A percentile compares a stretch with the other conserved stretches of the same genome.
Evolutionary conservation across 1,140 invertebrate species (phyloP).

Genomic region (Cydia strobilella): DNA sequence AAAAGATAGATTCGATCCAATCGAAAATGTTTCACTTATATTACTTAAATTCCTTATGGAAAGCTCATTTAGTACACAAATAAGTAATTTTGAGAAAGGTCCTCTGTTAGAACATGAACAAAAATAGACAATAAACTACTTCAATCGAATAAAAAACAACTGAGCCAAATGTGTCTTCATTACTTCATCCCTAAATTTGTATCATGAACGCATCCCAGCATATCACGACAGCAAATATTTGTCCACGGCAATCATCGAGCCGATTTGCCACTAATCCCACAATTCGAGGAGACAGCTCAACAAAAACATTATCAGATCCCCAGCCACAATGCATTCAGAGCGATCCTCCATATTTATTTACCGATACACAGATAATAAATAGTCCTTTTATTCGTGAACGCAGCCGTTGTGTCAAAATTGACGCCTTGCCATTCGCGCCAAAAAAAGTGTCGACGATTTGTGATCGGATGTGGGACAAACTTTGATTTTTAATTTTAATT

Average conservation of each 20-base stretch:
- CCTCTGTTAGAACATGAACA: neutral
- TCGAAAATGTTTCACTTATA: no score
- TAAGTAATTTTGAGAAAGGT: no score
- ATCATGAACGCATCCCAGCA: slow-evolving; percentile 56
- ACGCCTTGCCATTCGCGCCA: slow-evolving; percentile 49
- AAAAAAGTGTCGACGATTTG: slow-evolving; percentile 37
- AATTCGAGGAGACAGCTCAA: slow-evolving; percentile 51
- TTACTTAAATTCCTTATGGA: no score
- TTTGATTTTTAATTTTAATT: slow-evolving; percentile 1
- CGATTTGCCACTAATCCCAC: slow-evolving; percentile 56
- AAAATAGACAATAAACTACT: neutral
- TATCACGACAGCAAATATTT: slow-evolving; percentile 65
- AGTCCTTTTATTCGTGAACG: slow-evolving; percentile 54
- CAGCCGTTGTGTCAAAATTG: slow-evolving; percentile 64
- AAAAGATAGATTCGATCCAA: neutral
- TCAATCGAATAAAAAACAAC: neutral
- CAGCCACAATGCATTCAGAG: slow-evolving; percentile 57
- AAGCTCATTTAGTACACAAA: no score
- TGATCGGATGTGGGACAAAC: neutral
- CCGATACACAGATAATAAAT: slow-evolving; percentile 69
- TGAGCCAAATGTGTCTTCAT: neutral
- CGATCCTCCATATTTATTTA: slow-evolving; percentile 62
- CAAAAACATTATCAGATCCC: slow-evolving; percentile 48
- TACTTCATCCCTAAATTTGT: slow-evolving; percentile 43
- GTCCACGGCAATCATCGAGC: slow-evolving; percentile 53